Evolutionary conservation across 1,140 invertebrate species (phyloP), one percentile per base, ranked within the genome.

Genomic region (Neelides sp.): DNA sequence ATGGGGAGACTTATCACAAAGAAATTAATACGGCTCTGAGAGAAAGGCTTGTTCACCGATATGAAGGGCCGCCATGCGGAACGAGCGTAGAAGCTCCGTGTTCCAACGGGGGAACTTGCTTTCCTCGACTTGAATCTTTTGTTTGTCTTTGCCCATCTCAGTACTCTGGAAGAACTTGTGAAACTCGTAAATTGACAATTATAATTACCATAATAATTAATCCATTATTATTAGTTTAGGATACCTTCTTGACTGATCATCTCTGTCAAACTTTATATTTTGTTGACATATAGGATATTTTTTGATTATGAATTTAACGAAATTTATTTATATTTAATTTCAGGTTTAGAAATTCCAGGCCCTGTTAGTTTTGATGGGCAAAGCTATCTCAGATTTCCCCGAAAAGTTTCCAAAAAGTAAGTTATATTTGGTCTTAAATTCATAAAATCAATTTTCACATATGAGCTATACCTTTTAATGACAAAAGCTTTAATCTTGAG

Each of bases 31-130:
- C 62, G 20, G 66, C 71, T 1, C 60, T 61, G 8, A 62, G 64
- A n/a, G 63, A 64, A 17, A 53, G 66, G 27, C 71, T 75, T 55
- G 73, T 81, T 1, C 68, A 71, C 15, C 69, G 73, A 37, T 85
- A 83, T 65, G 71, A 73, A 50, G 82, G 82, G 19, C 69, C 75
- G 28, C 82, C 82, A 0, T 86, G 83, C 69, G 75, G 75, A 2
- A 67, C 66, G 68, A 73, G 53, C 73, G 74, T 68, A 7, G 54
- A 58, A 0, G 69, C 69, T 41, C 79, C 80, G 10, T 88, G 84
- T 66, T 70, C 74, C 45, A 85, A 86, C 66, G 78, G 78, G 27
- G 83, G 83, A 0, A 69, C 80, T 36, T 88, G 84, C 68, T 67
- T 82, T 26, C 82, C 84, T n/a, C 34, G 58, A 46, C 68, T 85